Evolutionary conservation across 2,113 vertebrate species (phyloP).

Genomic region (Alethe castanea): DNA sequence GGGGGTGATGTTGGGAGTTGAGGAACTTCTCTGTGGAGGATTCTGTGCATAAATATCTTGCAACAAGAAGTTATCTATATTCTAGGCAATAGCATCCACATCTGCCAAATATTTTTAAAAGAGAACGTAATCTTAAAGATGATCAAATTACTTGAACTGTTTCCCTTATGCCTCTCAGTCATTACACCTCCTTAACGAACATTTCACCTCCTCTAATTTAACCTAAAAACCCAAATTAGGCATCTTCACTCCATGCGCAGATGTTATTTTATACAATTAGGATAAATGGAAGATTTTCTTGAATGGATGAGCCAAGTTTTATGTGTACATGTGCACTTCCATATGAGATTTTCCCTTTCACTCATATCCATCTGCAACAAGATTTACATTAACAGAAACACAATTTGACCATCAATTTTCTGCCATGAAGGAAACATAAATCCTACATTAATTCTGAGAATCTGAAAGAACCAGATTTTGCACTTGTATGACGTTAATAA

Average conservation of each 20-base stretch:
- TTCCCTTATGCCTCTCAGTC: not conserved
- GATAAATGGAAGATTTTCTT: not conserved
- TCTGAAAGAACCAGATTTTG: not conserved
- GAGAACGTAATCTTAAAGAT: not conserved
- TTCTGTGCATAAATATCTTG: not conserved
- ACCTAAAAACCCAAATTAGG: not conserved
- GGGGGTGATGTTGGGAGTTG: rapidly evolving
- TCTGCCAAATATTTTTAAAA: not conserved
- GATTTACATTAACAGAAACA: not conserved
- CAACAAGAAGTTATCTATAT: not conserved
- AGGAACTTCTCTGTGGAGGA: not conserved
- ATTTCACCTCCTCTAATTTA: not conserved
- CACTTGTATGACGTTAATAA: not conserved
- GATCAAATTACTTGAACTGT: not conserved
- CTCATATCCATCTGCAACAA: not conserved
- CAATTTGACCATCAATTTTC: not conserved
- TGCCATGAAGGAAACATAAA: not conserved
- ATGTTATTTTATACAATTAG: not conserved
- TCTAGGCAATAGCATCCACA: not conserved
- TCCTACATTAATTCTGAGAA: not conserved
- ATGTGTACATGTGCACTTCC: not conserved
- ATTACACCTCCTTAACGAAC: not conserved
- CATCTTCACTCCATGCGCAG: not conserved
- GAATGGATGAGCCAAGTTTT: not conserved
- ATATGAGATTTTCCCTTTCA: not conserved